Evolutionary conservation across 2,888 invertebrate species (phyloP), one percentile per base, ranked within the genome.

Genomic region (Stenchaetothrips biformis): DNA sequence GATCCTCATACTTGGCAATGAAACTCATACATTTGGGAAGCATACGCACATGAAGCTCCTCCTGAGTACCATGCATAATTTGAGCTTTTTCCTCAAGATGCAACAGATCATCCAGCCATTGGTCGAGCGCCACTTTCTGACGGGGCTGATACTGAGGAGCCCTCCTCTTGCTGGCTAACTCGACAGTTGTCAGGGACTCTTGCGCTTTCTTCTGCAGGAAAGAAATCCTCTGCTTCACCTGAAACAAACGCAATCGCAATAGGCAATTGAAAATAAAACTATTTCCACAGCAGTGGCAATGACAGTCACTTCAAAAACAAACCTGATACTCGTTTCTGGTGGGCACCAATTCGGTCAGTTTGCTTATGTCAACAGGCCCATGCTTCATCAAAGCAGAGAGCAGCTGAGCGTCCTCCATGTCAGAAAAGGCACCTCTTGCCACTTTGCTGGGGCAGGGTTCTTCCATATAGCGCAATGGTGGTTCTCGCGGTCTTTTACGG

Each of bases 281-380:
- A 8, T 7, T 21, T 67, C 21, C n/a, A 67, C 4, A 8, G 25
- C 16, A n/a, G n/a, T 21, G 21, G 18, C 21, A 3, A n/a, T 9
- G 21, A 7, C 4, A 7, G n/a, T 9, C 2, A 67, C 3, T n/a
- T 21, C 0, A 16, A n/a, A 9, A 21, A 21, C 18, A 25, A 21
- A 74, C 67, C 67, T 74, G 67, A 74, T 74, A 74, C 9, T 74
- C 67, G 25, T 74, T 74, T 9, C 67, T n/a, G 2, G 67, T 25
- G 25, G 67, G 67, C 9, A 74, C 25, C 7, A 11, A 11, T 74
- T 21, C 25, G 11, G 8, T 9, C 1, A 74, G 9, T 74, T 74
- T 74, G 11, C 11, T 8, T 3, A 74, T 21, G 25, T 74, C 67
- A 6, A 74, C 4, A 21, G 67, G 67, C 11, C 67, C 67, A 74